Evolutionary conservation across 2,113 vertebrate species (phyloP).

Genomic region (Eclectus roratus): DNA sequence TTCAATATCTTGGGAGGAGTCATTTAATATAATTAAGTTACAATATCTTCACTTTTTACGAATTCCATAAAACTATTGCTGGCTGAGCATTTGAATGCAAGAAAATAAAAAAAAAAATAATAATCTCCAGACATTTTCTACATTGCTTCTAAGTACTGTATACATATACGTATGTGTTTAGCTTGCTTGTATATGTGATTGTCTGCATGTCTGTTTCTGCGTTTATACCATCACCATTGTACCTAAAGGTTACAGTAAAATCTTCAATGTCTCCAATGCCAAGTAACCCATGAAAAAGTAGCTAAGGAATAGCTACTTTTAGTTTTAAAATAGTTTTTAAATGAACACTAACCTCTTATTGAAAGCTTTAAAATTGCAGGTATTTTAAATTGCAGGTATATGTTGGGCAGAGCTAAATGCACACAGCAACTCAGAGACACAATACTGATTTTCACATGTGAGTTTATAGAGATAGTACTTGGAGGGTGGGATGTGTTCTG

Average conservation of each 20-base stretch:
- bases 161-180: background rate
- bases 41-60: background rate
- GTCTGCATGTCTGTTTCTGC: background rate
- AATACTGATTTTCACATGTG: background rate
- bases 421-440: background rate
- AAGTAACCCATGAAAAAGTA: background rate
- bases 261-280: background rate
- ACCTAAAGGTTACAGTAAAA: background rate
- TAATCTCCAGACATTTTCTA: rapidly evolving
- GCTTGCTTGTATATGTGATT: background rate
- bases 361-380: background rate
- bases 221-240: background rate
- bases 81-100: background rate
- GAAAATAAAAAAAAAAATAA: background rate
- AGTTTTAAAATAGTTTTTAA: background rate
- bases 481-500: background rate
- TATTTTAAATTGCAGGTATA: background rate
- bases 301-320: background rate
- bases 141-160: background rate
- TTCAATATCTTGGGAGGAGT: background rate
- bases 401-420: background rate
- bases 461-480: background rate
- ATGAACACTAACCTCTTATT: background rate
- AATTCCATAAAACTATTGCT: background rate
- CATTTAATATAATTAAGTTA: constrained; percentile 18